Conservation (phyloP, 2,797 vertebrate species). For the Petrocephalus sullivani region DNA sequence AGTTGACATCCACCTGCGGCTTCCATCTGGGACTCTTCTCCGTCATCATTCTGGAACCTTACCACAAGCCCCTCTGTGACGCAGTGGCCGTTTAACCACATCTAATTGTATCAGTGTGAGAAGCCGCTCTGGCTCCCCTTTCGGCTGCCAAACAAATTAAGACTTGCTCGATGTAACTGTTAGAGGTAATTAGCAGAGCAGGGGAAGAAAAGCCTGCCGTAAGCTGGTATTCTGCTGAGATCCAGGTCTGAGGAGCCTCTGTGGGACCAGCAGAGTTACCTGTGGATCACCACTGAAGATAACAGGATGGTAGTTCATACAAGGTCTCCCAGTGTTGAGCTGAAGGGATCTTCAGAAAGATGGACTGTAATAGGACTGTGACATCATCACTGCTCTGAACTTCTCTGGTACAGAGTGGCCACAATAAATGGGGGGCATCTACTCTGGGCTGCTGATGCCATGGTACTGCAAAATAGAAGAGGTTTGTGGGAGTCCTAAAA, state of each 20-base stretch:
- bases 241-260: not conserved
- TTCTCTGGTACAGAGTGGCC: not conserved
- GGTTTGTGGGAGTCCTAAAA: not conserved
- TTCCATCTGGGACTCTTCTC: not conserved
- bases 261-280: not conserved
- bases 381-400: not conserved
- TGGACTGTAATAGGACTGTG: not conserved
- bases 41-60: not conserved
- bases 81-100: not conserved
- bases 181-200: not conserved
- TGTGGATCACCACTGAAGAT: not conserved
- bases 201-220: not conserved
- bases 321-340: not conserved
- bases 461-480: not conserved
- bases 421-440: not conserved
- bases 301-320: not conserved
- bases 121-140: not conserved
- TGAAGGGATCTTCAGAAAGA: not conserved
- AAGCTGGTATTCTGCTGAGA: not conserved
- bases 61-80: not conserved
- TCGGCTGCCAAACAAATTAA: not conserved
- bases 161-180: not conserved
- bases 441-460: too few species aligned
- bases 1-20: not conserved
- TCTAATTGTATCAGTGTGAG: slow-evolving; percentile 9